A percentile compares a stretch with the other conserved stretches of the same genome.
Evolutionary conservation across 2,888 invertebrate species (phyloP).

Genomic region (Brassicogethes aeneus): DNA sequence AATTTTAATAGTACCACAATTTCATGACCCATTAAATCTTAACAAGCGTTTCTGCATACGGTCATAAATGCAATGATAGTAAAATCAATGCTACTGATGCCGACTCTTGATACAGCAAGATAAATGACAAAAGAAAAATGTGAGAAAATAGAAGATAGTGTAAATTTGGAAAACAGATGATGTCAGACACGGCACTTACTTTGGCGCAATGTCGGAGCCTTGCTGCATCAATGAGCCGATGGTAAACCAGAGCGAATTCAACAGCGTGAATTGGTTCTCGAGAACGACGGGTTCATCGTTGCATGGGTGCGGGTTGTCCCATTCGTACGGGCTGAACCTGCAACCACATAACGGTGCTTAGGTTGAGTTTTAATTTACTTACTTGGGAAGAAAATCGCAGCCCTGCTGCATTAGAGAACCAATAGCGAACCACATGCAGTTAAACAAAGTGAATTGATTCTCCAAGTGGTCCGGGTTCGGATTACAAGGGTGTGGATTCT

Average conservation of each 20-base stretch:
- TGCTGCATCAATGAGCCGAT: conserved; percentile 89
- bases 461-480: conserved; percentile 73
- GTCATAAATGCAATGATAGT: too few relatives aligned
- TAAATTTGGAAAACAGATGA: neutral
- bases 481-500: conserved; percentile 80
- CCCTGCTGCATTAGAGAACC: conserved; percentile 94
- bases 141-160: too few relatives aligned
- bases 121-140: neutral
- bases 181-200: conserved; percentile 51
- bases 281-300: conserved; percentile 75
- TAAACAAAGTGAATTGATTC: conserved; percentile 86
- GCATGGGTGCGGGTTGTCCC: conserved; percentile 83
- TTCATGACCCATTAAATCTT: too few relatives aligned
- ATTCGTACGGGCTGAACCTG: conserved; percentile 90
- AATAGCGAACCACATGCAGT: conserved; percentile 97
- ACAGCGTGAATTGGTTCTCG: conserved; percentile 84
- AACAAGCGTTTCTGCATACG: too few relatives aligned
- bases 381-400: conserved; percentile 92
- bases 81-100: too few relatives aligned
- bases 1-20: too few relatives aligned
- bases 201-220: conserved; percentile 86
- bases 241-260: conserved; percentile 93
- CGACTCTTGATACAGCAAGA: neutral
- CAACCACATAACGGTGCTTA: conserved; percentile 30
- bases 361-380: conserved; percentile 40